Evolutionary conservation across 2,888 invertebrate species (phyloP).

Genomic region (Zele albiditarsus): DNA sequence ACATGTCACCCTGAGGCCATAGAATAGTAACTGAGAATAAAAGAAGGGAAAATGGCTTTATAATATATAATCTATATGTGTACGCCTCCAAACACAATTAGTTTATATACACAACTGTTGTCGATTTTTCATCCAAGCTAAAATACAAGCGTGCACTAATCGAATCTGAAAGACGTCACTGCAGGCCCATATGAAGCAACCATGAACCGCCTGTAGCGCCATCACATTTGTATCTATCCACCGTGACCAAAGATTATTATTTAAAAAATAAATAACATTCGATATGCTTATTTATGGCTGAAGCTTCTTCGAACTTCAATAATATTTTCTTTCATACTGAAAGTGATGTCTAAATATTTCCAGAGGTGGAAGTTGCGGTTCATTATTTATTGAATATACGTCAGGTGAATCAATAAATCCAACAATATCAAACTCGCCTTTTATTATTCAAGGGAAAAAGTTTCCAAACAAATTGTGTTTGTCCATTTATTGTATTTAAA

Average conservation of each 20-base stretch:
- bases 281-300: background rate
- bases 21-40: background rate
- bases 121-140: conserved; percentile 35
- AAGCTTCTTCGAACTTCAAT: background rate
- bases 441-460: too few species aligned
- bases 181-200: background rate
- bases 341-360: too few species aligned
- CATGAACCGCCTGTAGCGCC: conserved; percentile 34
- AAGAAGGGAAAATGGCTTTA: background rate
- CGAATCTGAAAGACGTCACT: conserved; percentile 27
- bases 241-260: conserved; percentile 27
- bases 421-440: too few species aligned
- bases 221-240: conserved; percentile 39
- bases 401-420: too few species aligned
- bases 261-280: conserved; percentile 19
- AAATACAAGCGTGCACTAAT: conserved; percentile 33
- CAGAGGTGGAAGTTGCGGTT: too few species aligned
- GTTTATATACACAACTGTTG: conserved; percentile 9
- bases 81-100: conserved; percentile 10
- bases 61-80: background rate
- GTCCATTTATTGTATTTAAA: too few species aligned
- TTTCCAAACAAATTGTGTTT: too few species aligned
- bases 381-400: too few species aligned
- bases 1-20: too few species aligned
- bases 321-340: background rate